Conservation (phyloP, 64 coral and sea anemone genomes). For the Platygyra sinensis region DNA sequence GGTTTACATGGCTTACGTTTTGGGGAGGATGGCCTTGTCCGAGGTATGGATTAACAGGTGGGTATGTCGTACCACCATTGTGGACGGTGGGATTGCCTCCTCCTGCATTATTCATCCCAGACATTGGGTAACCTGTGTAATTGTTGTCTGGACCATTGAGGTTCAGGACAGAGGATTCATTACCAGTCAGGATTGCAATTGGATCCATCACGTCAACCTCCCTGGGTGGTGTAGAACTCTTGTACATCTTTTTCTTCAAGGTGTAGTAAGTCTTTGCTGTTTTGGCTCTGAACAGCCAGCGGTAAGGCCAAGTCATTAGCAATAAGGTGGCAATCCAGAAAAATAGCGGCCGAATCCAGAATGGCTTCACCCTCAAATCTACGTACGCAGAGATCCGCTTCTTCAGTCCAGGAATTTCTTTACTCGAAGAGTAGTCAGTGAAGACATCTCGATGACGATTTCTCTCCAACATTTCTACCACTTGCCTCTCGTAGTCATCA, state of each 20-base stretch:
- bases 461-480: constrained; percentile 57
- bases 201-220: constrained; percentile 75
- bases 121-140: background rate
- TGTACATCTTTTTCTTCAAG: constrained; percentile 81
- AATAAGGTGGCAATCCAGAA: constrained; percentile 84
- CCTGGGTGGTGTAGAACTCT: constrained; percentile 49
- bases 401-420: constrained; percentile 57
- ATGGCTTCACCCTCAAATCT: constrained; percentile 53
- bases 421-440: constrained; percentile 52
- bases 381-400: constrained; percentile 82
- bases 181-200: constrained; percentile 29
- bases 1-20: too few relatives aligned
- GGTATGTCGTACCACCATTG: background rate
- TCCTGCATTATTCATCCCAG: background rate
- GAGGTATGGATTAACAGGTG: background rate
- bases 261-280: constrained; percentile 69
- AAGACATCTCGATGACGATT: constrained; percentile 64
- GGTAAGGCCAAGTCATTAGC: constrained; percentile 80
- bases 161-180: background rate
- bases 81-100: background rate
- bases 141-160: background rate
- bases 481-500: constrained; percentile 55
- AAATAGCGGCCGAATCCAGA: constrained; percentile 66
- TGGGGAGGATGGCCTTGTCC: too few relatives aligned
- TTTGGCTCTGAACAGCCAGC: constrained; percentile 85